phyloP scores from a whole-genome alignment of 2,797 vertebrate species.

The Serranus cabrilla region DNA sequence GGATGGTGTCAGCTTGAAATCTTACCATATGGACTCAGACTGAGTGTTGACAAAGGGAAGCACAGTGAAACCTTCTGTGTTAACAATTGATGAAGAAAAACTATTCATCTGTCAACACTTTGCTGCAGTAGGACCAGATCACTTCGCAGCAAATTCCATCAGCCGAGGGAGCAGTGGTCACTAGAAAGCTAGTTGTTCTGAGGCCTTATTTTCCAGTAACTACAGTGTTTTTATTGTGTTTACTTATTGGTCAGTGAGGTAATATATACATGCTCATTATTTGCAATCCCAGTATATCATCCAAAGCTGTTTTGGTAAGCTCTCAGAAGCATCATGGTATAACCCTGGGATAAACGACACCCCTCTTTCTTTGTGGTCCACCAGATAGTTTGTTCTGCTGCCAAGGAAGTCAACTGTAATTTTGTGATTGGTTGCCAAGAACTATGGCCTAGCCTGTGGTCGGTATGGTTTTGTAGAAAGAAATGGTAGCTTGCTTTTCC shows the following conservation, averaged over 20 bases:
- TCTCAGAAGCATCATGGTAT: constrained; percentile 65
- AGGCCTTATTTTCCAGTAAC: constrained; percentile 67
- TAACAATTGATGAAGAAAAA: constrained; percentile 50
- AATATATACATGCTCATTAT: constrained; percentile 68
- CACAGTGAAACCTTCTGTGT: constrained; percentile 26
- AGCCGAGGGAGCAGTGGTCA: constrained; percentile 26
- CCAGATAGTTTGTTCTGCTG: constrained; percentile 76
- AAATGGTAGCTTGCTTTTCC: constrained; percentile 74
- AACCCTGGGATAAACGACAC: constrained; percentile 69
- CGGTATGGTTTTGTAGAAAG: constrained; percentile 73
- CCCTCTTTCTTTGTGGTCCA: constrained; percentile 73
- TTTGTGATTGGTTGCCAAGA: constrained; percentile 82
- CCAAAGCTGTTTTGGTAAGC: constrained; percentile 69
- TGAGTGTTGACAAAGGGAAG: constrained; percentile 50
- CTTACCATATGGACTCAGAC: constrained; percentile 54
- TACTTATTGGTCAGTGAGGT: constrained; percentile 75
- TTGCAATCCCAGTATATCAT: constrained; percentile 58
- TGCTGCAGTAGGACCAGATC: constrained; percentile 28
- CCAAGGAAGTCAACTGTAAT: constrained; percentile 84
- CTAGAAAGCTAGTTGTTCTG: constrained; percentile 25
- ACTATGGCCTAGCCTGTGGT: constrained; percentile 77
- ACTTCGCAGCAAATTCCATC: constrained; percentile 28
- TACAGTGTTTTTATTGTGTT: constrained; percentile 60
- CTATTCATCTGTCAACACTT: constrained; percentile 58
- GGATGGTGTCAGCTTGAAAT: constrained; percentile 53